Evolutionary conservation across 2,888 invertebrate genomes (phyloP).

Genomic region (Scaptomyza tumidula): DNA sequence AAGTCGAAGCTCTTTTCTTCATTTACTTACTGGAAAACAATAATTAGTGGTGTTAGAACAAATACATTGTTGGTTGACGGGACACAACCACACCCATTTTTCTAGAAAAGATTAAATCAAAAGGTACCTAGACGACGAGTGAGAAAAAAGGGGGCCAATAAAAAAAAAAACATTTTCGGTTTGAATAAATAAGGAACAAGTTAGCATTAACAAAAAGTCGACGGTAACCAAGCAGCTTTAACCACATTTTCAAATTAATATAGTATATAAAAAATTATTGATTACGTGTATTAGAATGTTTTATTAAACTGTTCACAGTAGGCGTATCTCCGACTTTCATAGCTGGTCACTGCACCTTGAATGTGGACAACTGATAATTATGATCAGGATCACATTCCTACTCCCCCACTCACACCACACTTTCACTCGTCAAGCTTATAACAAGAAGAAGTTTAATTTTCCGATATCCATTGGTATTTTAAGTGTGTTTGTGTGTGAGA

Average conservation of each 20-base stretch:
- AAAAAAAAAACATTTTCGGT: neutral
- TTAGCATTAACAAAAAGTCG: neutral
- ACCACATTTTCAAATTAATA: neutral
- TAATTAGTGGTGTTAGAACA: neutral
- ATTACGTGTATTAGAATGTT: constrained; percentile 2
- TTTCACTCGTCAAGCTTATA: neutral
- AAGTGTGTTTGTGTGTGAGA: neutral
- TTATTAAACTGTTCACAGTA: neutral
- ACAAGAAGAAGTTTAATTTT: neutral
- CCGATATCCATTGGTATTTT: neutral
- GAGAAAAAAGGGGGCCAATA: neutral
- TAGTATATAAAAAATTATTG: constrained; percentile 2
- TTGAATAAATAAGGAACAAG: neutral
- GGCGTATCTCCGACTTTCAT: neutral
- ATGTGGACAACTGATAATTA: neutral
- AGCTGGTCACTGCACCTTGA: neutral
- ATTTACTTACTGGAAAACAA: neutral
- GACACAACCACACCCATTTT: neutral
- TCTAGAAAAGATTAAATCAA: neutral
- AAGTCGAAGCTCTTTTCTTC: neutral
- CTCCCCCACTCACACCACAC: neutral
- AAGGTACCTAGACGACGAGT: neutral
- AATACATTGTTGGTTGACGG: neutral
- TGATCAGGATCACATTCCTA: neutral
- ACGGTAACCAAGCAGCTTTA: neutral